Percentiles rank a stretch among this genome's conserved stretches.
Conservation (phyloP, 2,113 vertebrate genomes). For the Motacilla alba region DNA sequence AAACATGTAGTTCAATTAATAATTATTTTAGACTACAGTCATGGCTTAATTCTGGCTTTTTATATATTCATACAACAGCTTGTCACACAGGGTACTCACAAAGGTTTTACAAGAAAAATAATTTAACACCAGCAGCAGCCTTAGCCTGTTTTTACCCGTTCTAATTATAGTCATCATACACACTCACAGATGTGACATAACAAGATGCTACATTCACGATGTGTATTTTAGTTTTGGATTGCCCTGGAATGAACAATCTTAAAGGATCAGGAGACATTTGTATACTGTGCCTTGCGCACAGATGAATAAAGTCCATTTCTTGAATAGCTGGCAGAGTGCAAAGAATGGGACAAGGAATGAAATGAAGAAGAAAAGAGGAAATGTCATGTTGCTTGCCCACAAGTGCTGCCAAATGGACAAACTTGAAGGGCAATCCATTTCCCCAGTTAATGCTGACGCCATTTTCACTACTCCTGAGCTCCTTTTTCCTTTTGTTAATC, state of each 20-base stretch:
- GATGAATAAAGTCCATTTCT: background rate
- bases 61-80: background rate
- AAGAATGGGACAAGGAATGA: slow-evolving; percentile 1
- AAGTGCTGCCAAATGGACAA: slow-evolving; percentile 38
- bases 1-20: background rate
- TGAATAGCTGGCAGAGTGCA: background rate
- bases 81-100: background rate
- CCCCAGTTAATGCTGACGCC: background rate
- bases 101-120: background rate
- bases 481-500: slow-evolving; percentile 18
- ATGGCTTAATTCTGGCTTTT: background rate
- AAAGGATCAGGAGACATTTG: background rate
- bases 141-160: background rate
- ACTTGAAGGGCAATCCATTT: slow-evolving; percentile 16
- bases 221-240: background rate
- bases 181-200: background rate
- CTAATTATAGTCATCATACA: background rate
- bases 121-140: background rate
- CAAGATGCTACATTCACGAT: background rate
- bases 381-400: background rate
- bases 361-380: background rate
- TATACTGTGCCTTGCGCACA: background rate
- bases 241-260: background rate
- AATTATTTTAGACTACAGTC: background rate
- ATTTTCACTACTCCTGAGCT: slow-evolving; percentile 9